Conservation (phyloP, 2,797 vertebrate species). For the Naso thynnoides region DNA sequence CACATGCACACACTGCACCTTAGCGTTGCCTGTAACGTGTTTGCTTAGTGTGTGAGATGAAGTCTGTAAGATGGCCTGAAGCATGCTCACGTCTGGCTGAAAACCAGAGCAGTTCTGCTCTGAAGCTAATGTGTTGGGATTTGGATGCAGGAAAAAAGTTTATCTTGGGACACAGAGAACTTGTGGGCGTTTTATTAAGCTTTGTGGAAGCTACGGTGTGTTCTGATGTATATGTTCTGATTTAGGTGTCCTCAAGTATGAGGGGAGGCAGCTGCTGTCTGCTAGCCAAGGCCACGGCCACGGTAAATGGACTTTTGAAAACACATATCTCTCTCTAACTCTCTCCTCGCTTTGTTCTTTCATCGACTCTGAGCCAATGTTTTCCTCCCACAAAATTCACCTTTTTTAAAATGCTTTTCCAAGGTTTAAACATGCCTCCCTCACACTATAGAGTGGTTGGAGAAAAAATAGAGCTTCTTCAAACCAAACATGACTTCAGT, state of each 20-base stretch:
- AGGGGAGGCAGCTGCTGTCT: not conserved
- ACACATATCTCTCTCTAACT: not conserved
- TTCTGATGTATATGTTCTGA: not conserved
- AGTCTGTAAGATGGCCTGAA: conserved; percentile 6
- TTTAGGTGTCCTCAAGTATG: not conserved
- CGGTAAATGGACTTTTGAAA: conserved; percentile 18
- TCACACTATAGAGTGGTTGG: not conserved
- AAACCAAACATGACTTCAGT: not conserved
- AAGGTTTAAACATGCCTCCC: conserved; percentile 4
- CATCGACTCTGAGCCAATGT: not conserved
- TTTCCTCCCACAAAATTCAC: conserved; percentile 11
- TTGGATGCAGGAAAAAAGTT: not conserved
- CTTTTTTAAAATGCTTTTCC: conserved; percentile 5
- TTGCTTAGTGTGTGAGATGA: conserved; percentile 1
- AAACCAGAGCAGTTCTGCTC: conserved; percentile 20
- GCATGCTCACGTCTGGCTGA: conserved; percentile 22
- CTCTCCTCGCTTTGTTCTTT: conserved; percentile 18
- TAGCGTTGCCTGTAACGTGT: not conserved
- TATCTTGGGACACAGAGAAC: not conserved
- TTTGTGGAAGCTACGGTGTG: not conserved
- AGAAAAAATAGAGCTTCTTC: conserved; percentile 19
- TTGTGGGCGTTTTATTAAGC: conserved; percentile 19
- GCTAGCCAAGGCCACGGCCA: not conserved
- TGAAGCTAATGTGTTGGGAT: conserved; percentile 17
- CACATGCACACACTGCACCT: not conserved